A percentile compares a stretch with the other conserved stretches of the same genome.
Conservation (phyloP, 1,140 invertebrate genomes). For the Diorhabda elongata region DNA sequence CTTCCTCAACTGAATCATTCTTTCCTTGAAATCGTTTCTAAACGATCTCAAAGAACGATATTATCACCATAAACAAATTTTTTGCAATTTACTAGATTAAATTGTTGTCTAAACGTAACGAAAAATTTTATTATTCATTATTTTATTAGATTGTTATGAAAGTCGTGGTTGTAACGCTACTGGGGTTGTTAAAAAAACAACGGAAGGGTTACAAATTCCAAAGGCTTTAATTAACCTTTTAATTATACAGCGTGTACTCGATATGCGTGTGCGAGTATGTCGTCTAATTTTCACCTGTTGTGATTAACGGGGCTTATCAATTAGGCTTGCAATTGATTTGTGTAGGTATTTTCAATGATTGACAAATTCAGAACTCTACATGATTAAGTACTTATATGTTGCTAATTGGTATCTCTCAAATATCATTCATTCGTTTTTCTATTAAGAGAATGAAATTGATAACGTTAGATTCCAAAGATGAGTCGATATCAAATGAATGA, state of each 20-base stretch:
- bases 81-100: too few relatives aligned
- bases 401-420: slow-evolving; percentile 1
- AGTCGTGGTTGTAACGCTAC: too few relatives aligned
- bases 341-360: slow-evolving; percentile 3
- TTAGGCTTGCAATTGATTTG: slow-evolving; percentile 5
- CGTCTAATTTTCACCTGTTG: slow-evolving; percentile 31
- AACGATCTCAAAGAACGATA: too few relatives aligned
- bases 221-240: slow-evolving; percentile 38
- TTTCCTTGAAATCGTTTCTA: too few relatives aligned
- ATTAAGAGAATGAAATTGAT: background rate
- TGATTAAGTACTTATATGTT: background rate
- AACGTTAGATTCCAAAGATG: too few relatives aligned
- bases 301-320: slow-evolving; percentile 19
- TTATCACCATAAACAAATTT: too few relatives aligned
- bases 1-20: too few relatives aligned
- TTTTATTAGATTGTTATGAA: too few relatives aligned
- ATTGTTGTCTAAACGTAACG: too few relatives aligned
- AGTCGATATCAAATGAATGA: too few relatives aligned
- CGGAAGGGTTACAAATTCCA: slow-evolving; percentile 25
- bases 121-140: too few relatives aligned
- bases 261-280: slow-evolving; percentile 27
- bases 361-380: background rate
- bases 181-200: too few relatives aligned
- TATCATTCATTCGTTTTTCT: background rate
- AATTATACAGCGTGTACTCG: slow-evolving; percentile 31